These are phyloP conservation scores for Drosophila neotestacea DNA, from an alignment of 2,888 invertebrate species.

Conservation along the genomic window DNA sequence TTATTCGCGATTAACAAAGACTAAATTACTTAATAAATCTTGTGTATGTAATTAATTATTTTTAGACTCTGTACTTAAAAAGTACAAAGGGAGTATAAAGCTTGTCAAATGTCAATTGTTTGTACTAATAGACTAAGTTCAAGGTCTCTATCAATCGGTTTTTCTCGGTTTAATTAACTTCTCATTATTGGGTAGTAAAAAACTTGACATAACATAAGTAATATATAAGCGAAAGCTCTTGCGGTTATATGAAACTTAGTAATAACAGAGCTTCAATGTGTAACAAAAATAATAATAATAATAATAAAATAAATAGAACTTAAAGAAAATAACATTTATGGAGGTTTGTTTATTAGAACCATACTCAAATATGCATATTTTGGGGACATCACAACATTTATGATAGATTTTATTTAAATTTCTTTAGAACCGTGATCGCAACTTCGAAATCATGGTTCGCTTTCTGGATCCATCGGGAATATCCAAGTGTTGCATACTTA, in stretches of 20 bases:
- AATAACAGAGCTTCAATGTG: not conserved
- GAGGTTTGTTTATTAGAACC: not conserved
- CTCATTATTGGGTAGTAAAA: too few relatives aligned
- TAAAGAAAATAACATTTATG: not conserved
- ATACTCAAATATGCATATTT: not conserved
- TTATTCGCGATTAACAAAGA: not conserved
- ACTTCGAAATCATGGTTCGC: not conserved
- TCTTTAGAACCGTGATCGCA: not conserved
- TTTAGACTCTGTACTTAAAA: too few relatives aligned
- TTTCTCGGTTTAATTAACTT: too few relatives aligned
- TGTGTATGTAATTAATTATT: too few relatives aligned
- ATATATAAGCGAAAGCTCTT: too few relatives aligned
- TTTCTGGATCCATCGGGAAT: conserved; percentile 7
- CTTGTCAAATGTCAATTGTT: too few relatives aligned
- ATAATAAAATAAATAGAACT: too few relatives aligned
- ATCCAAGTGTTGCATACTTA: not conserved
- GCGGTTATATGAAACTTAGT: conserved; percentile 4
- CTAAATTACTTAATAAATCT: not conserved
- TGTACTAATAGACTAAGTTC: too few relatives aligned
- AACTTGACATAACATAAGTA: too few relatives aligned
- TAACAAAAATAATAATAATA: too few relatives aligned
- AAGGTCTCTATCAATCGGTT: too few relatives aligned
- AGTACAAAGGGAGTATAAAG: too few relatives aligned
- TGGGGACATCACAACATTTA: not conserved
- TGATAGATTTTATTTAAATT: not conserved